These are phyloP conservation scores for Tringa solitaria DNA, from an alignment of 2,113 vertebrate species.

Conservation along the genomic window DNA sequence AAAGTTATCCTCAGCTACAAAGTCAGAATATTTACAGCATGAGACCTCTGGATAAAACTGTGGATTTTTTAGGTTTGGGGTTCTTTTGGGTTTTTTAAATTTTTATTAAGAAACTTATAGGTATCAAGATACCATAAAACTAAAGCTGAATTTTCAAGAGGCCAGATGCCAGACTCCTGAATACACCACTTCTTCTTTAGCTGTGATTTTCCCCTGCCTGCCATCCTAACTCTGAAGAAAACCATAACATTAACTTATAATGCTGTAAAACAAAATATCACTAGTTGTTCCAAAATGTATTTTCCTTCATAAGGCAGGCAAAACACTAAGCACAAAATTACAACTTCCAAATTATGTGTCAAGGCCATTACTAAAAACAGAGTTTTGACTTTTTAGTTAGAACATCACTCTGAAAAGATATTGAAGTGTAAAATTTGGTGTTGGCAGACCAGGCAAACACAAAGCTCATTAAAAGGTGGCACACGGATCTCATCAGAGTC, in stretches of 20 bases:
- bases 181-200: background rate
- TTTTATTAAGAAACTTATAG: background rate
- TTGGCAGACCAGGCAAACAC: background rate
- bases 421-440: background rate
- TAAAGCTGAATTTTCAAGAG: background rate
- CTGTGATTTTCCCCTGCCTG: background rate
- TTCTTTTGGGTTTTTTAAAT: background rate
- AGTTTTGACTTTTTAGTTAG: background rate
- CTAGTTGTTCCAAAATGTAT: background rate
- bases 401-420: background rate
- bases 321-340: background rate
- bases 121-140: background rate
- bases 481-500: accelerated
- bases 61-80: background rate
- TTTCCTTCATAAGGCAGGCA: background rate
- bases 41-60: background rate
- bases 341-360: background rate
- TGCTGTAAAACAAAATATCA: background rate
- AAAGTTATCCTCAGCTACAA: background rate
- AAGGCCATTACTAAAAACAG: background rate
- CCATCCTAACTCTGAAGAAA: background rate
- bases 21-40: background rate
- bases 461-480: background rate
- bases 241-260: background rate
- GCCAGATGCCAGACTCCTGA: background rate